phyloP scores from a whole-genome alignment of 2,888 invertebrate species.

The Drosophila antonietae region DNA sequence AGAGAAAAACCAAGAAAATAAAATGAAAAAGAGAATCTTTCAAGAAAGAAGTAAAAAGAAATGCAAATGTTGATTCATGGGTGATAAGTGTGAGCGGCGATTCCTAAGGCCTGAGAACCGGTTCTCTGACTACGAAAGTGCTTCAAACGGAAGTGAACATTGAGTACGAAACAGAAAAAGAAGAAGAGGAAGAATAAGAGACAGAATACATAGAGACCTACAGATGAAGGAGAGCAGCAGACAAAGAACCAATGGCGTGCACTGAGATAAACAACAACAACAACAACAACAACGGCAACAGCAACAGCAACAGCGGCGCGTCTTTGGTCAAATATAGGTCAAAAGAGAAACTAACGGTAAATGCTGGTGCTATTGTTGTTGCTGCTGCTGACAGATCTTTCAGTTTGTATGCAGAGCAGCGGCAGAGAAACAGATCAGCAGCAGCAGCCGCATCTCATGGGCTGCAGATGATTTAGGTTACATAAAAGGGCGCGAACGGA shows the following conservation, averaged over 20 bases:
- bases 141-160: slow-evolving; percentile 67
- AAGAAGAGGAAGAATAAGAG: slow-evolving; percentile 2
- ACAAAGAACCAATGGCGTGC: slow-evolving; percentile 57
- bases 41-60: slow-evolving; percentile 18
- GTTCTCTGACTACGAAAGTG: slow-evolving; percentile 70
- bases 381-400: slow-evolving; percentile 40
- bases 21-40: slow-evolving; percentile 14
- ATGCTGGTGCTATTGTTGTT: slow-evolving; percentile 37
- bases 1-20: slow-evolving; percentile 1
- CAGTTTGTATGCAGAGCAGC: slow-evolving; percentile 49
- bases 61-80: slow-evolving; percentile 45
- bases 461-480: slow-evolving; percentile 76
- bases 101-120: slow-evolving; percentile 68
- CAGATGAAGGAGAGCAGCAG: neutral
- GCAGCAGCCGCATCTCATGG: slow-evolving; percentile 36
- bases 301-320: slow-evolving; percentile 23
- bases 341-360: slow-evolving; percentile 84
- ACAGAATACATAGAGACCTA: neutral
- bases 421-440: slow-evolving; percentile 20
- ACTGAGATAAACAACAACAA: slow-evolving; percentile 33
- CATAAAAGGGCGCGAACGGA: slow-evolving; percentile 80
- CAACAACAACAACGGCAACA: slow-evolving; percentile 6
- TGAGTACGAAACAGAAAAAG: slow-evolving; percentile 17
- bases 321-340: slow-evolving; percentile 80
- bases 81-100: slow-evolving; percentile 44